Evolutionary conservation across 2,888 invertebrate genomes (phyloP).

Genomic region (Dexiosoma caninum): DNA sequence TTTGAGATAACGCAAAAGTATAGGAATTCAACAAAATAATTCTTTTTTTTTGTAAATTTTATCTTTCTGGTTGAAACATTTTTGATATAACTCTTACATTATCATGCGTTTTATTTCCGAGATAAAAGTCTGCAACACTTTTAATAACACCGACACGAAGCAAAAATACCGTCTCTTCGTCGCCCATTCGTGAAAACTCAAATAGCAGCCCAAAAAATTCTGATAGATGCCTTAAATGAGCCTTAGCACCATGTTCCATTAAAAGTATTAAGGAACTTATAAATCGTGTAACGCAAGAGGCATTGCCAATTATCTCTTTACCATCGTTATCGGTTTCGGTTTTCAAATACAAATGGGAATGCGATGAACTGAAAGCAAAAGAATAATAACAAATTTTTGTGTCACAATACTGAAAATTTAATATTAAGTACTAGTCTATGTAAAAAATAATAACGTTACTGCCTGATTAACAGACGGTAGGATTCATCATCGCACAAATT

Average conservation of each 20-base stretch:
- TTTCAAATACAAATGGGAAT: slow-evolving; percentile 82
- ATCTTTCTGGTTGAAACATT: neutral
- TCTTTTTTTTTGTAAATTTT: too few species aligned
- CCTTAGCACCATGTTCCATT: slow-evolving; percentile 92
- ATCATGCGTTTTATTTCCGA: slow-evolving; percentile 88
- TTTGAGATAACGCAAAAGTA: too few species aligned
- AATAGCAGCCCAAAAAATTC: slow-evolving; percentile 95
- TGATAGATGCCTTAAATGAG: slow-evolving; percentile 90
- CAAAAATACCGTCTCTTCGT: slow-evolving; percentile 93
- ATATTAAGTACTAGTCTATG: too few species aligned
- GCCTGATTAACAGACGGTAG: too few species aligned
- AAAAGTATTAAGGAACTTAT: slow-evolving; percentile 90
- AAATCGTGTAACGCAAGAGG: slow-evolving; percentile 94
- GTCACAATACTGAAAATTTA: too few species aligned
- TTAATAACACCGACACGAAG: slow-evolving; percentile 92
- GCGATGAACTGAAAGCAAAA: slow-evolving; percentile 78
- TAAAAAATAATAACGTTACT: too few species aligned
- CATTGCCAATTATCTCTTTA: slow-evolving; percentile 81
- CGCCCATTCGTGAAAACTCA: slow-evolving; percentile 97
- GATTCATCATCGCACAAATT: too few species aligned
- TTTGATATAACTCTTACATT: slow-evolving; percentile 79
- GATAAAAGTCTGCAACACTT: slow-evolving; percentile 93
- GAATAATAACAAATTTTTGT: neutral
- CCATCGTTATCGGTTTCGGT: slow-evolving; percentile 79
- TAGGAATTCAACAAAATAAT: too few species aligned